Percentiles rank a stretch among this genome's conserved stretches.
phyloP scores from a whole-genome alignment of 2,888 invertebrate genomes.

The Sesia apiformis region DNA sequence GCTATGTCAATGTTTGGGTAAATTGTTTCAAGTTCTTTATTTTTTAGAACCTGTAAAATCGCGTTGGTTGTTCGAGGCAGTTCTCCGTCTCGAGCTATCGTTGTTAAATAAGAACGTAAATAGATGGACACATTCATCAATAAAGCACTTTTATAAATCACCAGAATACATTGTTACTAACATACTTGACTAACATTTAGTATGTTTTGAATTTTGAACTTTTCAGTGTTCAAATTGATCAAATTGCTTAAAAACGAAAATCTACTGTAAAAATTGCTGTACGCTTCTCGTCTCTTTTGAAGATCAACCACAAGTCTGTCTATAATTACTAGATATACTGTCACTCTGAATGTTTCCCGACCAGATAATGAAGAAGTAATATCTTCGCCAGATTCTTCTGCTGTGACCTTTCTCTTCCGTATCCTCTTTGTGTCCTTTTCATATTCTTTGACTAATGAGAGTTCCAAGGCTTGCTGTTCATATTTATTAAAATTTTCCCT shows the following conservation, averaged over 20 bases:
- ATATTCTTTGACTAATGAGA: constrained; percentile 2
- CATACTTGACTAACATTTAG: too few relatives aligned
- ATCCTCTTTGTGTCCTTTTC: background rate
- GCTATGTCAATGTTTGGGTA: background rate
- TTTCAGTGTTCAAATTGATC: background rate
- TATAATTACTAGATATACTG: background rate
- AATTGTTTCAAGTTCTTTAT: constrained; percentile 2
- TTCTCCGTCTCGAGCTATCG: constrained; percentile 1
- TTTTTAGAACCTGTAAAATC: background rate
- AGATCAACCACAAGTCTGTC: background rate
- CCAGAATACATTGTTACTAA: background rate
- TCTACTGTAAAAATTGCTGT: background rate
- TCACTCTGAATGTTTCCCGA: constrained; percentile 1
- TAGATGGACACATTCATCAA: background rate
- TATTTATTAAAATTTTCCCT: constrained; percentile 3
- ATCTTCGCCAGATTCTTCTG: constrained; percentile 3
- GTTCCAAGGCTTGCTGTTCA: constrained; percentile 3
- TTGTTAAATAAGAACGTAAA: background rate
- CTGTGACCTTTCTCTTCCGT: constrained; percentile 2
- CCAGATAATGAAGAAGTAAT: constrained; percentile 2
- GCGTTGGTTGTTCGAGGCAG: constrained; percentile 1
- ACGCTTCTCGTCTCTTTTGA: background rate
- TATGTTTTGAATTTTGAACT: too few relatives aligned
- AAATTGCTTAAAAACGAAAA: background rate
- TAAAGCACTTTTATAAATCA: background rate